Base-by-base conservation (phyloP, 2,113 vertebrate species). In the Tauraco erythrolophus region DNA sequence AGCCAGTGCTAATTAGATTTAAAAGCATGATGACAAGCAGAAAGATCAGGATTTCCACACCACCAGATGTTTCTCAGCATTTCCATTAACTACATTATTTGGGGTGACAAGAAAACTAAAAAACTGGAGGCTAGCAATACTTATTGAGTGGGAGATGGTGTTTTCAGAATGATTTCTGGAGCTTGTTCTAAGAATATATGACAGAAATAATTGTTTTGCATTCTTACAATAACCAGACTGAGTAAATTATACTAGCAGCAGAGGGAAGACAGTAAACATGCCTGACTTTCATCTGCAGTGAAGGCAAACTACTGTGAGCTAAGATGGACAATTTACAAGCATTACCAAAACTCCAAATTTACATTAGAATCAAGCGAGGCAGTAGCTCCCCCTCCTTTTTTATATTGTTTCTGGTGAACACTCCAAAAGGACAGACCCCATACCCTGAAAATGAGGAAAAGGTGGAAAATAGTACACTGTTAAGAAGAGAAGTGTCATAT, bases 1-100 rank as follows among this genome's bases (percentile, higher is more conserved):
- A 76, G 74, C 74, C 50, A 53, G 12, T 18, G 10, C n/a, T 97
- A 96, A 95, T 94, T 88, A 94, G 84, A 56, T 43, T 84, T 81
- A 86, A 66, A 92, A 78, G 46, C 41, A 80, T 1, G 24, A 85
- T 39, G 39, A 96, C 84, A 88, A 96, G 62, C 43, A 62, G 83
- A 88, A 93, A 89, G 46, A 89, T 66, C 11, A 7, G 14, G 70
- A 93, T 92, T 94, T 94, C 85, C 80, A 80, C 56, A 65, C 53
- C 39, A 87, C 14, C 70, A 91, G 84, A 64, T 33, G 51, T 19
- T 87, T 84, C 45, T 64, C 91, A 78, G 74, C 31, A 43, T 82
- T 83, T 96, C 68, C 62, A 88, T 61, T 89, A 92, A 85, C 48
- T 41, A 45, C 41, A 54, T 72, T 90, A 69, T 90, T 92, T 86